These are phyloP conservation scores for Loripinus fragilis DNA, from an alignment of 2,888 invertebrate genomes.

Conservation along the genomic window DNA sequence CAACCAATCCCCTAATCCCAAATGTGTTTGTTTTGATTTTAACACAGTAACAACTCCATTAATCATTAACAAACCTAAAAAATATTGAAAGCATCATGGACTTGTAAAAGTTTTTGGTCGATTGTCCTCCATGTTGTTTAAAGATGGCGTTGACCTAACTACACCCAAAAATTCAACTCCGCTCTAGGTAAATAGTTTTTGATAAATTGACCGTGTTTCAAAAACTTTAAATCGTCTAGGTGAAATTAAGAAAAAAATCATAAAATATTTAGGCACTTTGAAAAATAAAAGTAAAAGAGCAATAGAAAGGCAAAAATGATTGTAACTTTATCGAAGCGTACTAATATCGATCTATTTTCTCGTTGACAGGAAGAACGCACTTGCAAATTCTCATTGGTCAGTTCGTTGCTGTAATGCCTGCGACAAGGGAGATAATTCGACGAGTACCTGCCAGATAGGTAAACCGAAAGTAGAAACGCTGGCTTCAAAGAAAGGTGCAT, in stretches of 20 bases:
- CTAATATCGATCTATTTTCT: conserved; percentile 3
- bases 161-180: background rate
- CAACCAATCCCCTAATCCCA: no score
- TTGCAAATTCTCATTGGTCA: conserved; percentile 42
- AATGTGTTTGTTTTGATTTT: no score
- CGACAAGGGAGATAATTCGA: conserved; percentile 38
- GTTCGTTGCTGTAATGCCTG: background rate
- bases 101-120: conserved; percentile 10
- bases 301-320: no score
- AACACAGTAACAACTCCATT: no score
- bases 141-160: conserved; percentile 70
- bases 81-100: background rate
- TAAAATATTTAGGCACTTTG: no score
- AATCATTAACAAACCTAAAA: background rate
- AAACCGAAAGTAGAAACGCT: conserved; percentile 2
- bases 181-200: background rate
- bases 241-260: no score
- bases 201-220: no score
- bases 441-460: background rate
- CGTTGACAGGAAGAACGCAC: conserved; percentile 57
- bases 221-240: no score
- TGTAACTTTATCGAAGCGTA: background rate
- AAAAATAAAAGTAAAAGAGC: no score
- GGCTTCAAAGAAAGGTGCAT: no score
- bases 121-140: conserved; percentile 78